A percentile compares a stretch with the other conserved stretches of the same genome.
phyloP scores from a whole-genome alignment of 2,888 invertebrate genomes.

The Acanthosepion lycidas region DNA sequence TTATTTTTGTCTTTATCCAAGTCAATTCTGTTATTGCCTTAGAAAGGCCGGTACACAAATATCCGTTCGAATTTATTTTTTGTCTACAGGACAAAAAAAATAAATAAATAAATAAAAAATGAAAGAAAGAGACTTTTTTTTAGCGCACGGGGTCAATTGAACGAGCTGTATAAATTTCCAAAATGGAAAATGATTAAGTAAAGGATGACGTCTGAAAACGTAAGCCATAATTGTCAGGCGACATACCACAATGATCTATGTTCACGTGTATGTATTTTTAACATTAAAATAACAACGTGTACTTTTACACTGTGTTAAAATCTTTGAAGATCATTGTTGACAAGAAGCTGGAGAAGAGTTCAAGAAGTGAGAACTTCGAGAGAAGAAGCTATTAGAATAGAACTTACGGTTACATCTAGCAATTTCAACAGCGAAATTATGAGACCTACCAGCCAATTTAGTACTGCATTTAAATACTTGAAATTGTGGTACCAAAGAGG shows the following conservation, averaged over 20 bases:
- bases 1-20: neutral
- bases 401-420: no score
- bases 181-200: neutral
- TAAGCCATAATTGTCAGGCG: neutral
- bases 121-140: neutral
- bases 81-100: neutral
- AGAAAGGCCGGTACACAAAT: neutral
- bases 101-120: no score
- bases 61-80: neutral
- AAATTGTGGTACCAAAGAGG: no score
- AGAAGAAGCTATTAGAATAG: no score
- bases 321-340: no score
- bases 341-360: no score
- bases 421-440: no score
- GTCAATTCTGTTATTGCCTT: neutral
- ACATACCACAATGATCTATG: neutral
- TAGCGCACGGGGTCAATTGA: neutral
- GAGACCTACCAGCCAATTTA: no score
- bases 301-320: no score
- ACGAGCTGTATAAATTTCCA: neutral
- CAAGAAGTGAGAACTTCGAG: no score
- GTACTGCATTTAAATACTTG: no score
- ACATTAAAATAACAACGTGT: no score
- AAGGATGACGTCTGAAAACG: neutral
- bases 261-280: neutral